These are phyloP conservation scores for Poeciliopsis occidentalis DNA, from an alignment of 2,113 vertebrate genomes.

Conservation along the genomic window DNA sequence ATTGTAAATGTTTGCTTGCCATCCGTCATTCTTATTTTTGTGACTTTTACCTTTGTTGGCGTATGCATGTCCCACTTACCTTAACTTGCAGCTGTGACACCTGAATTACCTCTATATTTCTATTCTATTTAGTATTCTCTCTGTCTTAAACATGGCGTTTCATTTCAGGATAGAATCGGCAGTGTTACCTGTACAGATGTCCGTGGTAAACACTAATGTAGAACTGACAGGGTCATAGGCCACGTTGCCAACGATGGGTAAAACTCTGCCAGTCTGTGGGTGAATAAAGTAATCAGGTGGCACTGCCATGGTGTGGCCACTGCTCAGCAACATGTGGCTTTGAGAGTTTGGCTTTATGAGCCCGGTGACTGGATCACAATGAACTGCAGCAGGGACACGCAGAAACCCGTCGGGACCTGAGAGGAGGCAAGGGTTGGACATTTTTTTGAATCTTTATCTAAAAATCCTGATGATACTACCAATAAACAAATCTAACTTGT, in stretches of 20 bases:
- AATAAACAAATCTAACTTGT: too few species aligned
- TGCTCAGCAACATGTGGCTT: conserved; percentile 78
- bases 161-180: background rate
- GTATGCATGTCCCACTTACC: too few species aligned
- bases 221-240: conserved; percentile 81
- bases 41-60: too few species aligned
- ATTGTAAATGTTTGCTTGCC: too few species aligned
- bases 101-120: too few species aligned
- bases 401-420: conserved; percentile 75
- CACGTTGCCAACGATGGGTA: conserved; percentile 84
- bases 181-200: conserved; percentile 70
- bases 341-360: conserved; percentile 77
- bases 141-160: background rate
- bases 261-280: conserved; percentile 82
- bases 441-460: background rate
- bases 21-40: too few species aligned
- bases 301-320: conserved; percentile 76
- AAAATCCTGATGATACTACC: background rate
- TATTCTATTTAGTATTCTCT: background rate
- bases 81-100: too few species aligned
- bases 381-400: conserved; percentile 52
- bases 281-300: conserved; percentile 84
- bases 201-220: conserved; percentile 78
- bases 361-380: conserved; percentile 77
- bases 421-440: conserved; percentile 12